phyloP scores from a whole-genome alignment of 2,113 vertebrate genomes.

The Sporophila hypoxantha region DNA sequence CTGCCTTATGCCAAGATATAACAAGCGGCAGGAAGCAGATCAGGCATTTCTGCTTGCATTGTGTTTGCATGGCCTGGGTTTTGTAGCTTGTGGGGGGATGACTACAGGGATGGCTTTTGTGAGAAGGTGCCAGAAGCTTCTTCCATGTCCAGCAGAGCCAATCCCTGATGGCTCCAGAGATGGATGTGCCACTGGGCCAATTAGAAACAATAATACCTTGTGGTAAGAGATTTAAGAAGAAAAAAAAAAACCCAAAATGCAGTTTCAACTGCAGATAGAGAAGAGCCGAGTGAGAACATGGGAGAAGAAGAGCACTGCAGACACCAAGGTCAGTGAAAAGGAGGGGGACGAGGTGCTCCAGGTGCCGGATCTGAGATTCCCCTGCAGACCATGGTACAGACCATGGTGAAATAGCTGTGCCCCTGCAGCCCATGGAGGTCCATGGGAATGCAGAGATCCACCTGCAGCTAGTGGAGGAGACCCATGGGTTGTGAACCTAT shows the following conservation, averaged over 20 bases:
- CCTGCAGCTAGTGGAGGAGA: neutral
- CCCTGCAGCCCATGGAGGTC: neutral
- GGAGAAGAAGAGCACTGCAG: neutral
- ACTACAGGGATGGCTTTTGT: neutral
- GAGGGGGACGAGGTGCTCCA: neutral
- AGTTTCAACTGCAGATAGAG: neutral
- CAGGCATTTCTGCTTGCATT: neutral
- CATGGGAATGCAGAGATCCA: neutral
- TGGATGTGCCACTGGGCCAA: accelerated
- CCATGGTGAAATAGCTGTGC: too few relatives aligned
- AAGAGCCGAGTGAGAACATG: accelerated
- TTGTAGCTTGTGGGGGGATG: neutral
- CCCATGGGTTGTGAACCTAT: neutral
- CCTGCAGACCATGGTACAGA: accelerated
- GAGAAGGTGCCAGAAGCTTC: neutral
- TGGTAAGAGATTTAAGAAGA: neutral
- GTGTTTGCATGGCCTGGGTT: neutral
- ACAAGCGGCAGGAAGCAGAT: neutral
- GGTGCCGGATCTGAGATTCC: accelerated
- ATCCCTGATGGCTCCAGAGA: neutral
- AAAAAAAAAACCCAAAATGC: neutral
- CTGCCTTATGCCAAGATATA: neutral
- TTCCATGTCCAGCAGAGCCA: neutral
- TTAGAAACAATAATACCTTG: neutral
- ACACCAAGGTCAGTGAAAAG: neutral